phyloP scores from a whole-genome alignment of 2,888 invertebrate species.

The Mylabris sibirica region DNA sequence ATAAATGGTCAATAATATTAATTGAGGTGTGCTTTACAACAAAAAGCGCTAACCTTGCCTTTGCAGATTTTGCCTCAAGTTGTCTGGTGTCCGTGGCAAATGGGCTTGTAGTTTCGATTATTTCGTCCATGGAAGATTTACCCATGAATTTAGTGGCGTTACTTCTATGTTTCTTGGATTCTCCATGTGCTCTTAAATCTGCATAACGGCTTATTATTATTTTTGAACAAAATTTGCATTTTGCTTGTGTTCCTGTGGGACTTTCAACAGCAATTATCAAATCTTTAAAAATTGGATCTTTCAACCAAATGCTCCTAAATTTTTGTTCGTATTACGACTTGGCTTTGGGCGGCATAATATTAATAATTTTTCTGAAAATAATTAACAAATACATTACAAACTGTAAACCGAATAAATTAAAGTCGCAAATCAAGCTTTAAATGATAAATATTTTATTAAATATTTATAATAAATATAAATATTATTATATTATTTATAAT shows the following conservation, averaged over 20 bases:
- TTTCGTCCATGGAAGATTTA: neutral
- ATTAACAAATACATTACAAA: too few relatives aligned
- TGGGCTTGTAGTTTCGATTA: constrained; percentile 15
- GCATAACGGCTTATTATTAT: constrained; percentile 7
- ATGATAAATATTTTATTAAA: too few relatives aligned
- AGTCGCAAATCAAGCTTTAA: too few relatives aligned
- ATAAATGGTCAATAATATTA: constrained; percentile 24
- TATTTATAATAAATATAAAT: too few relatives aligned
- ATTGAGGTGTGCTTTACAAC: constrained; percentile 25
- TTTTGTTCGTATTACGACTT: constrained; percentile 29
- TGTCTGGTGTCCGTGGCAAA: constrained; percentile 16
- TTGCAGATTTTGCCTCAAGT: constrained; percentile 18
- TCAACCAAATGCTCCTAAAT: constrained; percentile 13
- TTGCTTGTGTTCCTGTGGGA: constrained; percentile 20
- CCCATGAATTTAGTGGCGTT: constrained; percentile 15
- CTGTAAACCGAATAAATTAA: too few relatives aligned
- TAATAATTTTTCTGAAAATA: too few relatives aligned
- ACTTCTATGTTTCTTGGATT: constrained; percentile 23
- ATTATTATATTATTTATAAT: too few relatives aligned
- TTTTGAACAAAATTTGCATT: constrained; percentile 25
- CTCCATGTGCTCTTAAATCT: constrained; percentile 24
- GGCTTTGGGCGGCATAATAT: neutral
- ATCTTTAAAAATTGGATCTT: constrained; percentile 19
- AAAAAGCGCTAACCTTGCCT: constrained; percentile 24
- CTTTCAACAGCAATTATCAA: constrained; percentile 19